phyloP scores from a whole-genome alignment of 2,888 invertebrate species.

The Drosophila borborema region DNA sequence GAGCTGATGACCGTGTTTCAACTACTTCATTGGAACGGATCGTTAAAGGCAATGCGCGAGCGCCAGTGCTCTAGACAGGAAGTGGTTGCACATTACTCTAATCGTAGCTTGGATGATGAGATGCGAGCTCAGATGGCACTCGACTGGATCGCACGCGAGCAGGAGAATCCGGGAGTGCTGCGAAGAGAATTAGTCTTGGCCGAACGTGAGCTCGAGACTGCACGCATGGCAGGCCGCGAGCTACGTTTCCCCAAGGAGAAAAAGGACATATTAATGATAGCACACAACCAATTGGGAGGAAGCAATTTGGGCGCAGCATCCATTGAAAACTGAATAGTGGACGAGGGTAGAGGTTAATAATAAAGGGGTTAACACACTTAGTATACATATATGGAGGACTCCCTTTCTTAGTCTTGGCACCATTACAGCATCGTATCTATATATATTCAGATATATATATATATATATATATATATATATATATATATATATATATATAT shows the following conservation, averaged over 20 bases:
- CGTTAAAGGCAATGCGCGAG: constrained; percentile 96
- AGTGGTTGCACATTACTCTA: constrained; percentile 96
- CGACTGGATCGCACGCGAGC: constrained; percentile 95
- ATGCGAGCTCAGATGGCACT: constrained; percentile 98
- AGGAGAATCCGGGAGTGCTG: constrained; percentile 91
- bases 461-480: constrained; percentile 19
- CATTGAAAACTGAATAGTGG: constrained; percentile 69
- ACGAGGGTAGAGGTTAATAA: constrained; percentile 5
- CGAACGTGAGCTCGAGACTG: constrained; percentile 94
- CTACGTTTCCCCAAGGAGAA: constrained; percentile 98
- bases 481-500: no score
- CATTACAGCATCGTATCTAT: constrained; percentile 28
- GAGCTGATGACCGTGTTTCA: constrained; percentile 99
- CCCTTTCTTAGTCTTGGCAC: constrained; percentile 36
- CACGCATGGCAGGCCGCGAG: constrained; percentile 94
- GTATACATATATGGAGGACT: constrained; percentile 17
- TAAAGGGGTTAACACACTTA: constrained; percentile 19
- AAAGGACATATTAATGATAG: constrained; percentile 95
- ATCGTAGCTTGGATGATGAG: constrained; percentile 96
- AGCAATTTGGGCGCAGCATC: constrained; percentile 72
- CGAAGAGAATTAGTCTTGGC: constrained; percentile 93
- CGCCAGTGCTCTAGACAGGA: constrained; percentile 97
- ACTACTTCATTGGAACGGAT: constrained; percentile 98
- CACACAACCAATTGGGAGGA: constrained; percentile 91
- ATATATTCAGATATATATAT: constrained; percentile 1